Conservation (phyloP, 2,797 vertebrate species). For the Chloroceryle amazona region DNA sequence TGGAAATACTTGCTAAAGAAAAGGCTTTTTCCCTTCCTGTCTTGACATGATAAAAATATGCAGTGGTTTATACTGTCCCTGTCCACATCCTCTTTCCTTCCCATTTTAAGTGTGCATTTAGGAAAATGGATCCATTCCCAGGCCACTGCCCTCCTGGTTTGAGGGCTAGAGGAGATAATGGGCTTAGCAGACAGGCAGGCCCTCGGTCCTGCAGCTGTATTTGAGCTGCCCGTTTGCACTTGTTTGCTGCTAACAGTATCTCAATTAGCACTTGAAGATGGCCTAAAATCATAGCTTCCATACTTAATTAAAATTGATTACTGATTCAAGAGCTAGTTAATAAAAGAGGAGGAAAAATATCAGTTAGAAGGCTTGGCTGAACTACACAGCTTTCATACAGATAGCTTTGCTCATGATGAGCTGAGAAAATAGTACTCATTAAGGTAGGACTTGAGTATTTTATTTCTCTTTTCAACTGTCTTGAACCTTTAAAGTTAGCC, state of each 20-base stretch:
- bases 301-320: not conserved
- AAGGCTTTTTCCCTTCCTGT: not conserved
- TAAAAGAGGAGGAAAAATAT: not conserved
- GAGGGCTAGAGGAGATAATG: not conserved
- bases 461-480: not conserved
- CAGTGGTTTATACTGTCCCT: not conserved
- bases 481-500: conserved; percentile 1
- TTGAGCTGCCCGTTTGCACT: not conserved
- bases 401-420: not conserved
- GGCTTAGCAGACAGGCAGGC: not conserved
- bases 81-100: not conserved
- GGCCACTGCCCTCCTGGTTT: not conserved
- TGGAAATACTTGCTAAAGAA: not conserved
- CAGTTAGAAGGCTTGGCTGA: not conserved
- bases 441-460: not conserved
- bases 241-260: not conserved
- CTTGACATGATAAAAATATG: not conserved
- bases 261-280: not conserved
- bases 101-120: not conserved
- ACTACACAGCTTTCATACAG: not conserved
- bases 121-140: not conserved
- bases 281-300: not conserved
- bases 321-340: not conserved
- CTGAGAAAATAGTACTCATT: not conserved
- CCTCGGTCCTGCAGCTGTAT: not conserved